Conservation (phyloP, 2,797 vertebrate genomes). For the Notamacropus eugenii region DNA sequence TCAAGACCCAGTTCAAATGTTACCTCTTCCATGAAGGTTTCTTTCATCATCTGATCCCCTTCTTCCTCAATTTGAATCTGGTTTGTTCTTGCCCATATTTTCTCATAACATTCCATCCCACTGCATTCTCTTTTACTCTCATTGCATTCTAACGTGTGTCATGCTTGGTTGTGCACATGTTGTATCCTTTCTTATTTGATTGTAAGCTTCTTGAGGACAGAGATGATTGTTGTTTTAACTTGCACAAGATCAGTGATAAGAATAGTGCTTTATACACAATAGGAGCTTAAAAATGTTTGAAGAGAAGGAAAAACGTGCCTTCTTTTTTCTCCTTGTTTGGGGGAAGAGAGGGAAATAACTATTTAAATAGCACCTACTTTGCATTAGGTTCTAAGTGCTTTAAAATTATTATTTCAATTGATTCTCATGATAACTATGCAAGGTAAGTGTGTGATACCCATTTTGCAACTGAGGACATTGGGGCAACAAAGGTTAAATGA, state of each 20-base stretch:
- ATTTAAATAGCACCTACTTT: neutral
- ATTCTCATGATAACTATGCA: neutral
- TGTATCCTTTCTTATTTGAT: neutral
- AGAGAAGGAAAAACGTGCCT: neutral
- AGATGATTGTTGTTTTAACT: neutral
- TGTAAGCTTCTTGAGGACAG: neutral
- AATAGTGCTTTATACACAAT: neutral
- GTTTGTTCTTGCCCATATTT: neutral
- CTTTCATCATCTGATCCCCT: neutral
- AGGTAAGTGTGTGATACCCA: neutral
- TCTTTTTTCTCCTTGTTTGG: neutral
- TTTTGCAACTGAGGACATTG: neutral
- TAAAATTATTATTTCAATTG: neutral
- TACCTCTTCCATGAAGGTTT: neutral
- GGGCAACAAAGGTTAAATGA: neutral
- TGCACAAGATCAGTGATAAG: neutral
- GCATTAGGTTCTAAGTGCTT: neutral
- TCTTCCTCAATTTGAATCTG: neutral
- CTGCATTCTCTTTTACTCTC: neutral
- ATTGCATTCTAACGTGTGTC: neutral
- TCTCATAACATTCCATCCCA: neutral
- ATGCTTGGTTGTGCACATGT: neutral
- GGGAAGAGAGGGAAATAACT: neutral
- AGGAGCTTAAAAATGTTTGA: neutral
- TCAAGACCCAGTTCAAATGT: neutral